Evolutionary conservation across 2,113 vertebrate genomes (phyloP).

Genomic region (Dicaeum eximium): DNA sequence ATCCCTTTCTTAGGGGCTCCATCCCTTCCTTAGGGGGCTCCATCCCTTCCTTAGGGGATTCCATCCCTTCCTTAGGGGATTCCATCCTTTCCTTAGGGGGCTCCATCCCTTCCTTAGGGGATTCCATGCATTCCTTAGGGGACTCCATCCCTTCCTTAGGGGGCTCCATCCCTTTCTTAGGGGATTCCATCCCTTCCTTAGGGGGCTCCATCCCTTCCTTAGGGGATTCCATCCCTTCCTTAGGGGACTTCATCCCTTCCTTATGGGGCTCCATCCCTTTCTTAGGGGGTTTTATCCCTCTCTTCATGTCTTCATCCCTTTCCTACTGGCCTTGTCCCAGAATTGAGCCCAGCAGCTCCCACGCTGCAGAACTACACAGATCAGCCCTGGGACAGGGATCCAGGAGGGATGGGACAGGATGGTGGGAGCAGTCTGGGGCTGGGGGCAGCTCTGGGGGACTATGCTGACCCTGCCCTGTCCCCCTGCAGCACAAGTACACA

Average conservation of each 20-base stretch:
- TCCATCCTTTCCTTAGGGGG: fast-evolving
- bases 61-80: fast-evolving
- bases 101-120: background rate
- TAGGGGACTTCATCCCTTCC: fast-evolving
- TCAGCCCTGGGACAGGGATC: background rate
- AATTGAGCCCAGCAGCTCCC: background rate
- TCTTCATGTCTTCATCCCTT: background rate
- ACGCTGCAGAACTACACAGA: fast-evolving
- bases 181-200: background rate
- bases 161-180: background rate
- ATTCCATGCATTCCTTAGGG: background rate
- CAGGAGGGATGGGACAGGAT: background rate
- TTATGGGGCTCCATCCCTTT: background rate
- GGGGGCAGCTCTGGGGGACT: fast-evolving
- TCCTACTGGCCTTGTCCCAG: background rate
- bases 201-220: fast-evolving
- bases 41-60: background rate
- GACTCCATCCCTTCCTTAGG: fast-evolving
- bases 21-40: background rate
- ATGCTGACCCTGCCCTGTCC: background rate
- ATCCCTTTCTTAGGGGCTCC: background rate
- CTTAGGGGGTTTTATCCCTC: no score
- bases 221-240: fast-evolving
- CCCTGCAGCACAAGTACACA: slow-evolving; percentile 89
- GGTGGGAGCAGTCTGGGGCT: background rate